These are phyloP conservation scores for Tanaodytes sp. DNA, from an alignment of 2,888 invertebrate genomes.

Conservation along the genomic window DNA sequence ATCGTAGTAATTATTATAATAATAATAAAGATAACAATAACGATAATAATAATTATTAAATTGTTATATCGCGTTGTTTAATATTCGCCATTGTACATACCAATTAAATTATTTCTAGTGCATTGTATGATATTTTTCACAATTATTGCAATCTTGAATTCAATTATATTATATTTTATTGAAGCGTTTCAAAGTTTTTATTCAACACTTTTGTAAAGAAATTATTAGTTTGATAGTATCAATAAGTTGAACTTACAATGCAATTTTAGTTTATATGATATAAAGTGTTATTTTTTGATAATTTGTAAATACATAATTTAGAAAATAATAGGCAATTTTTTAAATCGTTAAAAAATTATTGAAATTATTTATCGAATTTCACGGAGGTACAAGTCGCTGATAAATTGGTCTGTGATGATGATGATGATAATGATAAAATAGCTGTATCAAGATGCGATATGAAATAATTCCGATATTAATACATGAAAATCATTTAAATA, in stretches of 20 bases:
- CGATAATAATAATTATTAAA: no score
- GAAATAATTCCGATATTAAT: no score
- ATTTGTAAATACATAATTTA: constrained; percentile 35
- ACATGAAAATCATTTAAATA: no score
- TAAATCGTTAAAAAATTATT: constrained; percentile 31
- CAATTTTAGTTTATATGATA: constrained; percentile 6
- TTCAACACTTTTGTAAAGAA: not conserved
- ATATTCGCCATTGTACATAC: constrained; percentile 3
- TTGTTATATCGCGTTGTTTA: no score
- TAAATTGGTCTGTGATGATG: constrained; percentile 52
- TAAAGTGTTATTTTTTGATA: constrained; percentile 10
- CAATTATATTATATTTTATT: not conserved
- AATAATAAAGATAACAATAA: no score
- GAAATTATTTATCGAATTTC: constrained; percentile 43
- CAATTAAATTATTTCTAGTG: constrained; percentile 6
- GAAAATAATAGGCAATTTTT: constrained; percentile 4
- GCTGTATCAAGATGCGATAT: no score
- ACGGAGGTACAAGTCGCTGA: constrained; percentile 45
- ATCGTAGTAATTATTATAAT: no score
- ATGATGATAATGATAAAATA: no score
- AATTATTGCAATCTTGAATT: not conserved
- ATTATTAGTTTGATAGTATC: no score
- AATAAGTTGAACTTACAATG: constrained; percentile 10
- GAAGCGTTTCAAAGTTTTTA: not conserved
- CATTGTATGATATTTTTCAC: constrained; percentile 14